A percentile compares a stretch with the other conserved stretches of the same genome.
phyloP scores from a whole-genome alignment of 2,888 invertebrate species.

The Mythimna pallens region DNA sequence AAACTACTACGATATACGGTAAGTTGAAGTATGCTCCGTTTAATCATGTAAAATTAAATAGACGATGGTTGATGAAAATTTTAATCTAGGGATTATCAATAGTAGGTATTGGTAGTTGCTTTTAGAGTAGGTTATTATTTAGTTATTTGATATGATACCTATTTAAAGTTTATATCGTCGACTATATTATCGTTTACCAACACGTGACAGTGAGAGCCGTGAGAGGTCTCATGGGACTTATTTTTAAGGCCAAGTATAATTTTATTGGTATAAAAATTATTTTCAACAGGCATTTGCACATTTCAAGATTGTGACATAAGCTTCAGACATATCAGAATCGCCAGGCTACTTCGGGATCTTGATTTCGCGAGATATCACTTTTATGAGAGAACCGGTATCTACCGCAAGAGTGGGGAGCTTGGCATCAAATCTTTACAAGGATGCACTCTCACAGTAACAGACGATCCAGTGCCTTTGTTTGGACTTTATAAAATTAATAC shows the following conservation, averaged over 20 bases:
- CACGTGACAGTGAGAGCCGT: too few relatives aligned
- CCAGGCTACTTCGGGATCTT: constrained; percentile 81
- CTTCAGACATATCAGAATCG: constrained; percentile 75
- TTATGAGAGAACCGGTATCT: constrained; percentile 83
- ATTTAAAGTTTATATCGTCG: too few relatives aligned
- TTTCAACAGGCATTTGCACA: constrained; percentile 79
- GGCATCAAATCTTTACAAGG: constrained; percentile 82
- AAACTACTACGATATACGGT: constrained; percentile 93
- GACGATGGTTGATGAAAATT: too few relatives aligned
- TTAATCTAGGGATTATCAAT: too few relatives aligned
- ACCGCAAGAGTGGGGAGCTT: constrained; percentile 71
- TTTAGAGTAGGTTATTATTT: too few relatives aligned
- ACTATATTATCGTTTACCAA: too few relatives aligned
- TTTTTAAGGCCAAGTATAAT: too few relatives aligned
- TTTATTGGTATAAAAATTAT: not conserved
- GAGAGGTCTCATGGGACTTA: too few relatives aligned
- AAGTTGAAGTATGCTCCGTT: constrained; percentile 70
- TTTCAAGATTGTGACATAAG: constrained; percentile 81
- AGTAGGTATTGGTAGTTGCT: too few relatives aligned
- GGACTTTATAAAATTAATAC: constrained; percentile 82
- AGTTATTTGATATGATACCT: too few relatives aligned
- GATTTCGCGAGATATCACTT: constrained; percentile 85
- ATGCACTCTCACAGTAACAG: constrained; percentile 75
- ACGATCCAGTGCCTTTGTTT: constrained; percentile 78
- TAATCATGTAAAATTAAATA: not conserved